Percentiles rank a stretch among this genome's conserved stretches.
phyloP scores from a whole-genome alignment of 2,888 invertebrate species.

The Cantharis lateralis region DNA sequence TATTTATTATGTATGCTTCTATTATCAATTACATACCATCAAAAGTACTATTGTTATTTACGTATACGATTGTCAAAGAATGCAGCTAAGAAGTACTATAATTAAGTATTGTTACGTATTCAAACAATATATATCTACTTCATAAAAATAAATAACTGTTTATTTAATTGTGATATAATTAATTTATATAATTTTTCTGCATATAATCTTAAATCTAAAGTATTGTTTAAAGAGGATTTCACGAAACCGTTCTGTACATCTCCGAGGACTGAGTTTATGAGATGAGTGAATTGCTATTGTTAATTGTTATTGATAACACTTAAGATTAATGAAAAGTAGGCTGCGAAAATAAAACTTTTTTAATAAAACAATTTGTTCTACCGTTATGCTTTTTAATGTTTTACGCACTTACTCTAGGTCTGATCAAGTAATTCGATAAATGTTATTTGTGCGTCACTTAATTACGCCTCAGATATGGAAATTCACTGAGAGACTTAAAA shows the following conservation, averaged over 20 bases:
- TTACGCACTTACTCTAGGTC: not conserved
- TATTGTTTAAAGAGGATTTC: not conserved
- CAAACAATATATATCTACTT: not conserved
- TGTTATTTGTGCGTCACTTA: not conserved
- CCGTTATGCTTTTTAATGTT: not conserved
- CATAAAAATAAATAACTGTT: not conserved
- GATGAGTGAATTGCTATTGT: not conserved
- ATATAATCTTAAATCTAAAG: not conserved
- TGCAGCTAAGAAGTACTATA: not conserved
- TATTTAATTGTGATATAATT: not conserved
- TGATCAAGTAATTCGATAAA: not conserved
- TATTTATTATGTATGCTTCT: not conserved
- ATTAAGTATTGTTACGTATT: not conserved
- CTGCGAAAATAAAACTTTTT: not conserved
- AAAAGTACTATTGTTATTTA: not conserved
- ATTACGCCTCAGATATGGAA: not conserved
- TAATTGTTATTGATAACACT: not conserved
- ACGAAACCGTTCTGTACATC: not conserved
- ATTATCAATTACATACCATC: not conserved
- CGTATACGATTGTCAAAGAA: not conserved
- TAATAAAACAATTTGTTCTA: not conserved
- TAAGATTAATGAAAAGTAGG: not conserved
- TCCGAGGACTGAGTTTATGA: not conserved
- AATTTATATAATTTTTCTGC: not conserved
- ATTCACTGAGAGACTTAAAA: not conserved